A percentile compares a stretch with the other conserved stretches of the same genome.
These are phyloP conservation scores for Mesembrinibis cayennensis DNA, from an alignment of 2,113 vertebrate genomes.

Conservation along the genomic window DNA sequence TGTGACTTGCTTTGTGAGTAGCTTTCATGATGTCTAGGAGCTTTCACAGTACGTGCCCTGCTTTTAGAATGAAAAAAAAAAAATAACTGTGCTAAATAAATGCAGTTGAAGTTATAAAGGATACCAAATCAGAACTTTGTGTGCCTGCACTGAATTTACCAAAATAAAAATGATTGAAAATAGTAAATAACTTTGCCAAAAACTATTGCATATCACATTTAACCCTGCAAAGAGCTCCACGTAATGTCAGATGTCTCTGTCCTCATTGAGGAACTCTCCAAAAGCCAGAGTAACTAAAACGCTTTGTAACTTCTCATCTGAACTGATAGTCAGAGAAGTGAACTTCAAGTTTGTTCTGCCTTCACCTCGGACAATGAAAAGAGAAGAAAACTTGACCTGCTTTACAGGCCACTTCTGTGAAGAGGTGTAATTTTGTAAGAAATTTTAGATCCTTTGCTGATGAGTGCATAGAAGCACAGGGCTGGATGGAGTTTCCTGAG, in stretches of 20 bases:
- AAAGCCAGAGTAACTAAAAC: not conserved
- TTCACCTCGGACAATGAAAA: not conserved
- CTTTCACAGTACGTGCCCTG: not conserved
- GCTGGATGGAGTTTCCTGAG: not conserved
- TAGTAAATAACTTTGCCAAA: not conserved
- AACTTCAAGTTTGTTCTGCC: not conserved
- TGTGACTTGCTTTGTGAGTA: not conserved
- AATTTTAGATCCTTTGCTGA: not conserved
- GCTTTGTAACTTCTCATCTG: not conserved
- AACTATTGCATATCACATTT: not conserved
- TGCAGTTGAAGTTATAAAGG: not conserved
- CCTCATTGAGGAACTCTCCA: not conserved
- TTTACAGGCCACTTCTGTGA: not conserved
- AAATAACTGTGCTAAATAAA: not conserved
- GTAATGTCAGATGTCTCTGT: not conserved
- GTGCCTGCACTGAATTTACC: not conserved
- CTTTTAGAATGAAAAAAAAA: not conserved
- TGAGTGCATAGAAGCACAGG: not conserved
- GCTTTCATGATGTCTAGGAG: not conserved
- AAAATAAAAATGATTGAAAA: not conserved
- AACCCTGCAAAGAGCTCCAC: not conserved
- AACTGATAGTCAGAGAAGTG: not conserved
- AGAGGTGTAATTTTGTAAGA: not conserved
- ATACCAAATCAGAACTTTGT: not conserved
- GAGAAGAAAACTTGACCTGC: not conserved